Evolutionary conservation across 2,888 invertebrate genomes (phyloP), one percentile per base, ranked within the genome.

Genomic region (Dichetophora obliterata): DNA sequence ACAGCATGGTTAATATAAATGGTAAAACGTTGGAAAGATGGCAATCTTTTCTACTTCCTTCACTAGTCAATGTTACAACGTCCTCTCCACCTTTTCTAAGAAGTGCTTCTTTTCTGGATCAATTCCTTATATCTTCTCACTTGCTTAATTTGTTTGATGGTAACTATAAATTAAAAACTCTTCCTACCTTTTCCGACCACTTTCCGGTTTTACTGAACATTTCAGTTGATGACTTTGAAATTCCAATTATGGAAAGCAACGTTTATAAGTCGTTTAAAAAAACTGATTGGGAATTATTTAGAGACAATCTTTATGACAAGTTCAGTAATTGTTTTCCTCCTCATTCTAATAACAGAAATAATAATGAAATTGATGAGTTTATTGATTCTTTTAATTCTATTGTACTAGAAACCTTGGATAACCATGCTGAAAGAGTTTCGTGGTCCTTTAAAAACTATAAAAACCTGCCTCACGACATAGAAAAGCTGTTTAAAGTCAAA

Each of bases 361-460:
- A 69, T 14, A 11, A 27, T 24, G 69, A 69, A 16, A 69, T 69
- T 6, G 69, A 50, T 11, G 22, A 9, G 22, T 69, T 50, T n/a
- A 69, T 69, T 24, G 5, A 24, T n/a, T 6, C 4, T 16, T 50
- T 69, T 16, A 69, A 50, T 27, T 9, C 48, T 2, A 9, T 52
- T 6, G 1, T 69, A 31, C 27, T 19, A 3, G 14, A 24, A 11
- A 48, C 69, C 11, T 11, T 50, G 3, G n/a, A 24, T 11, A 69
- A n/a, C 27, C 43, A 69, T 14, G 43, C 24, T 16, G 27, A 22
- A 5, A 24, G 2, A 31, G 50, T 69, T 8, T n/a, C 16, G 1
- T n/a, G 24, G 2, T 27, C 50, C 3, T 69, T 69, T 50, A 69
- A 69, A 16, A 69, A 52, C 52, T 69, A 69, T 4, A 69, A 69